phyloP scores from a whole-genome alignment of 2,113 vertebrate species.

The Alethe castanea region DNA sequence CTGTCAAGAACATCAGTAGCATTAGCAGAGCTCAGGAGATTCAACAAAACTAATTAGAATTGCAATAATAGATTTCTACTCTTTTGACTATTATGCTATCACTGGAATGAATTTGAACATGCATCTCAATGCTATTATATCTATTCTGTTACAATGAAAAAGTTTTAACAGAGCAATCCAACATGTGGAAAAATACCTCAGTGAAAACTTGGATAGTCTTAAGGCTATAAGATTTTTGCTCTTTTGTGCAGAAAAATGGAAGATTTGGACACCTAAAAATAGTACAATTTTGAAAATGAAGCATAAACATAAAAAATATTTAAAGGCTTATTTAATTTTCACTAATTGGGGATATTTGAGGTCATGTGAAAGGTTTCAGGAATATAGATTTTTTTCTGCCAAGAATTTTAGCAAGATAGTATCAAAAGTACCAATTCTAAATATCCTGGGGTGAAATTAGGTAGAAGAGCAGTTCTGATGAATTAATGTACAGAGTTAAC shows the following conservation, averaged over 20 bases:
- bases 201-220: neutral
- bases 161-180: neutral
- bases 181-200: neutral
- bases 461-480: neutral
- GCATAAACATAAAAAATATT: neutral
- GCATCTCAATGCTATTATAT: neutral
- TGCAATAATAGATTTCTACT: neutral
- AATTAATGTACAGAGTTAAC: neutral
- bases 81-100: neutral
- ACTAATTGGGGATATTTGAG: neutral
- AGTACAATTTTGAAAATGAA: neutral
- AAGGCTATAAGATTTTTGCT: rapidly evolving
- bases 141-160: neutral
- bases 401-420: neutral
- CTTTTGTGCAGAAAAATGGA: neutral
- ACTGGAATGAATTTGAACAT: neutral
- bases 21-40: neutral
- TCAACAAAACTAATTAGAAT: neutral
- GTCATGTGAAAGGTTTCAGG: neutral
- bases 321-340: neutral
- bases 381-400: neutral
- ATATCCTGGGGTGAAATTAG: neutral
- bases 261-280: neutral
- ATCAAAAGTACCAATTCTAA: neutral
- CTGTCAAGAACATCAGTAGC: neutral